Conservation (phyloP, 1,140 invertebrate species). For the Nymphalis io region DNA sequence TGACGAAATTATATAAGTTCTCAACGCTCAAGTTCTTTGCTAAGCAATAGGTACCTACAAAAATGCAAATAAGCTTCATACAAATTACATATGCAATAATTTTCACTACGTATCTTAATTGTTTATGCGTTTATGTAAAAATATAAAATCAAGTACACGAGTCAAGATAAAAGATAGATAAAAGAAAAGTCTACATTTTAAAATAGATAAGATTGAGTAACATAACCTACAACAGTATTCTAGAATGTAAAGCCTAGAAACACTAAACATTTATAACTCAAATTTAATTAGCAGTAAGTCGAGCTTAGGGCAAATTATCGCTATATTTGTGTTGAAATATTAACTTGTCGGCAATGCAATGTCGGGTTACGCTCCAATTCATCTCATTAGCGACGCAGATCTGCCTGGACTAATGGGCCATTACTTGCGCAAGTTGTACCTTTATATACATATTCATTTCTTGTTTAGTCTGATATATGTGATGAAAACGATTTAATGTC, state of each 20-base stretch:
- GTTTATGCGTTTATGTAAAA: too few relatives aligned
- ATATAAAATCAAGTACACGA: too few relatives aligned
- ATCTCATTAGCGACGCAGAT: constrained; percentile 29
- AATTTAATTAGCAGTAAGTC: constrained; percentile 31
- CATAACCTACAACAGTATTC: not conserved
- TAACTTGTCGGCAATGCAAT: constrained; percentile 15
- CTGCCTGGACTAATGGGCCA: constrained; percentile 10
- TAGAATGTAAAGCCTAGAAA: not conserved
- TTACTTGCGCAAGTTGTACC: not conserved
- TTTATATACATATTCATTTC: constrained; percentile 1
- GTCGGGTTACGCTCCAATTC: constrained; percentile 32
- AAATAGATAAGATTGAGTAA: not conserved
- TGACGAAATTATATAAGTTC: too few relatives aligned
- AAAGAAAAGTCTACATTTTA: not conserved
- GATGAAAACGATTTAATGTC: not conserved
- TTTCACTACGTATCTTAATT: too few relatives aligned
- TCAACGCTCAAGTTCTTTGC: too few relatives aligned
- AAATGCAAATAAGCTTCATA: too few relatives aligned
- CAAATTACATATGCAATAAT: too few relatives aligned
- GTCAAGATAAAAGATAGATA: not conserved
- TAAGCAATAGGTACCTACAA: too few relatives aligned
- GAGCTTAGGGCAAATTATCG: constrained; percentile 25
- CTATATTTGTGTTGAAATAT: constrained; percentile 28
- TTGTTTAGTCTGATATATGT: not conserved
- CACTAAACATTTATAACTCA: constrained; percentile 27